Evolutionary conservation across 2,797 vertebrate genomes (phyloP).

Genomic region (Sandelia bainsii): DNA sequence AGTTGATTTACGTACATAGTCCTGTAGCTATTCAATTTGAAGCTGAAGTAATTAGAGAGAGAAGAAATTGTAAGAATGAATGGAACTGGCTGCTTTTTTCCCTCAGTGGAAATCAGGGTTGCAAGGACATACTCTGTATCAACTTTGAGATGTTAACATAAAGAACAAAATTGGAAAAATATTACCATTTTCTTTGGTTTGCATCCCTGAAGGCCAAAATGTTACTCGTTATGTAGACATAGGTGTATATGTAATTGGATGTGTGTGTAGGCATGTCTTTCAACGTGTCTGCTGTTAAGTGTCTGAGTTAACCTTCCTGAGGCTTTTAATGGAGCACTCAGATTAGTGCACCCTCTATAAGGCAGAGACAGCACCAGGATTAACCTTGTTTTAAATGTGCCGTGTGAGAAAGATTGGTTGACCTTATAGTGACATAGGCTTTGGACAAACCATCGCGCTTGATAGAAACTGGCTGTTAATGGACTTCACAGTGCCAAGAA

Average conservation of each 20-base stretch:
- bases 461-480: conserved; percentile 79
- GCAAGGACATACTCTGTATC: conserved; percentile 21
- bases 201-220: conserved; percentile 15
- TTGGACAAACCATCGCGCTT: conserved; percentile 69
- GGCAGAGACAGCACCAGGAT: conserved; percentile 74
- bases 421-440: conserved; percentile 72
- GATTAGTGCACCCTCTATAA: conserved; percentile 76
- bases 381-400: conserved; percentile 82
- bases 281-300: conserved; percentile 46
- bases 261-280: conserved; percentile 15
- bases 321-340: conserved; percentile 76
- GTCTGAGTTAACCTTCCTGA: conserved; percentile 58
- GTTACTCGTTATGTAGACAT: conserved; percentile 18
- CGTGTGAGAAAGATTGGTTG: conserved; percentile 77
- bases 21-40: conserved; percentile 39
- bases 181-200: conserved; percentile 5
- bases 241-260: conserved; percentile 2
- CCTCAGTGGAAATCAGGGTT: conserved; percentile 16
- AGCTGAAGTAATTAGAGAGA: conserved; percentile 30
- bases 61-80: conserved; percentile 33
- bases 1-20: conserved; percentile 40
- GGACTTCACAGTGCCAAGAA: conserved; percentile 71
- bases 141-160: conserved; percentile 32
- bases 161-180: conserved; percentile 21
- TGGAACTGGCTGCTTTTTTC: conserved; percentile 4